Evolutionary conservation across 2,888 invertebrate genomes (phyloP), one percentile per base, ranked within the genome.

Genomic region (Hydropsyche betteni): DNA sequence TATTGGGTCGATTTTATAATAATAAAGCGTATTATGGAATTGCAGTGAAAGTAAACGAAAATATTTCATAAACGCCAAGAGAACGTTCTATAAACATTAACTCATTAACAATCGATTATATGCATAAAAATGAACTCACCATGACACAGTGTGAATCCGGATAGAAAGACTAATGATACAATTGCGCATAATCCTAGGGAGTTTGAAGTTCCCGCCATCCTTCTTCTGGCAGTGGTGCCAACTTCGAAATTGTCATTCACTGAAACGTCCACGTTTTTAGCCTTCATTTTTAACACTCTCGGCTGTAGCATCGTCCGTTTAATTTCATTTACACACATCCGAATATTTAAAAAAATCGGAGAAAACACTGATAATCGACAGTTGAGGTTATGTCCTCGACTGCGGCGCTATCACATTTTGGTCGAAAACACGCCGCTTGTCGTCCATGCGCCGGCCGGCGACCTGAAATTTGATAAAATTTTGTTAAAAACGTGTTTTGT

Each of bases 111-210:
- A 44, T 8, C 44, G 24, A 24, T 44, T 44, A 44, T 8, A 10
- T 44, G 44, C 44, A 64, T 33, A 33, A 34, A 36, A 64, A 8
- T 69, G n/a, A n/a, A 68, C 71, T 76, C 51, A 76, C 76, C 76
- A 74, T 76, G 74, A 68, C 76, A 76, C 33, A 68, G 38, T 33
- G 74, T 71, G 71, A 74, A 50, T 68, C 74, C 76, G 5, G 76
- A 53, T 68, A 76, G 64, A 24, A 76, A 71, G 10, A 76, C 69
- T 55, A 76, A 61, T 36, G 72, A 72, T 14, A 72, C 34, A 58
- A 72, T 72, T 72, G 72, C 72, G 72, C 38, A 72, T 12, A 72
- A 33, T 58, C 58, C 61, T 72, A 72, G 12, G 12, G 58, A 38
- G 36, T 24, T 36, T 6, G 24, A 33, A 14, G 12, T 14, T 38